Evolutionary conservation across 2,888 invertebrate species (phyloP).

Genomic region (Rotaria macrura): DNA sequence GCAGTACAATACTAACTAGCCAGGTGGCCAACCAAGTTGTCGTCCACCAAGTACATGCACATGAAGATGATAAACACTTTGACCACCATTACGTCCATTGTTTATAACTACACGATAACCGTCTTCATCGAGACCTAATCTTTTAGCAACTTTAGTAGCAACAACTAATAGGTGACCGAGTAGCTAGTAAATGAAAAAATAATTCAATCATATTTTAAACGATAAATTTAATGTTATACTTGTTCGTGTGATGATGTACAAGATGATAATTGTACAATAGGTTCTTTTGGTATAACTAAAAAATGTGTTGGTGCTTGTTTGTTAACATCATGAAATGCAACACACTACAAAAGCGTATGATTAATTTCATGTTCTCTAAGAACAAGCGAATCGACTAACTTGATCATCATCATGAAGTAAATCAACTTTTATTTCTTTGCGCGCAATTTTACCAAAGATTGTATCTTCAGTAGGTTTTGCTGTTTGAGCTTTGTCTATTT

Average conservation of each 20-base stretch:
- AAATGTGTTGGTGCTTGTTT: constrained; percentile 90
- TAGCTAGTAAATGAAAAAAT: constrained; percentile 52
- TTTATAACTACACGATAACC: constrained; percentile 84
- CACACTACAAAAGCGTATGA: constrained; percentile 59
- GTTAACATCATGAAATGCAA: constrained; percentile 80
- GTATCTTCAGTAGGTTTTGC: constrained; percentile 53
- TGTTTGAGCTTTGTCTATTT: constrained; percentile 24
- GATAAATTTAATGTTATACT: constrained; percentile 44
- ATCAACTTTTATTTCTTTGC: constrained; percentile 82
- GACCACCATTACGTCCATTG: constrained; percentile 78
- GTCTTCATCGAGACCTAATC: constrained; percentile 61
- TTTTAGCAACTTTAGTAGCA: constrained; percentile 69
- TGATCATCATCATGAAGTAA: constrained; percentile 86
- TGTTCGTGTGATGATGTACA: constrained; percentile 66
- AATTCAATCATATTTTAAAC: not conserved
- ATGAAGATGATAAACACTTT: constrained; percentile 87
- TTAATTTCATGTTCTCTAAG: not conserved
- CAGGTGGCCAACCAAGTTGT: constrained; percentile 88
- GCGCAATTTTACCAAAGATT: constrained; percentile 84
- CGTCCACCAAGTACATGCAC: constrained; percentile 83
- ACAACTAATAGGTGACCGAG: constrained; percentile 70
- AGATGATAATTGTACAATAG: constrained; percentile 68
- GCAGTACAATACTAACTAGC: constrained; percentile 57
- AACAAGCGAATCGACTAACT: constrained; percentile 52
- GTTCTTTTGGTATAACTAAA: constrained; percentile 81